These are phyloP conservation scores for Masnerella sp. DNA, from an alignment of 2,888 invertebrate genomes.

Conservation along the genomic window DNA sequence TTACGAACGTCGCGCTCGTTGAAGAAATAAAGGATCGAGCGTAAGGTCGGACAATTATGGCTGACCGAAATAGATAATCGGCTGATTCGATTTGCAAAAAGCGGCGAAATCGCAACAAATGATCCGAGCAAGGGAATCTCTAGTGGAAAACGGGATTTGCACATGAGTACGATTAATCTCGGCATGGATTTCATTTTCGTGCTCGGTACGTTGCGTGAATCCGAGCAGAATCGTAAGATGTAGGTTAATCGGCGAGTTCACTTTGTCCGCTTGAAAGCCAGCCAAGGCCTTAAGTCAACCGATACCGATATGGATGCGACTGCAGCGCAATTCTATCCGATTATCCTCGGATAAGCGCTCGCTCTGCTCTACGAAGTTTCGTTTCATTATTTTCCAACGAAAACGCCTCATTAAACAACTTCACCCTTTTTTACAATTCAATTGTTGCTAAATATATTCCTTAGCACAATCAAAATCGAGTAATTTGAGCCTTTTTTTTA, in stretches of 20 bases:
- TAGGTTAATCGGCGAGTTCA: conserved; percentile 51
- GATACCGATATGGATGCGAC: conserved; percentile 44
- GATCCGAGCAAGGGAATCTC: conserved; percentile 41
- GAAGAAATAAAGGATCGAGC: too few relatives aligned
- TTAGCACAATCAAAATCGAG: too few relatives aligned
- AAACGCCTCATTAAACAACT: conserved; percentile 57
- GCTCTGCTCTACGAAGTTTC: conserved; percentile 29
- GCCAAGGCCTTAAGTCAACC: conserved; percentile 56
- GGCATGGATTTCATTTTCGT: conserved; percentile 46
- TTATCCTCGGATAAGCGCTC: conserved; percentile 45
- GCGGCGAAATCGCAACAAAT: conserved; percentile 35
- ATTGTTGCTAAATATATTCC: too few relatives aligned
- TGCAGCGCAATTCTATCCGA: conserved; percentile 50
- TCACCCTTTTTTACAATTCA: too few relatives aligned
- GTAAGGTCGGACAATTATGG: too few relatives aligned
- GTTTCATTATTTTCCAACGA: conserved; percentile 58
- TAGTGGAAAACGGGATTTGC: conserved; percentile 45
- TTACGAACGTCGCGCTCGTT: too few relatives aligned
- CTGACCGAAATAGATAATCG: conserved; percentile 23
- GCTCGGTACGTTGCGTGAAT: conserved; percentile 39
- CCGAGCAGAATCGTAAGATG: conserved; percentile 39
- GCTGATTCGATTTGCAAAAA: conserved; percentile 29
- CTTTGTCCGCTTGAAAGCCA: conserved; percentile 53
- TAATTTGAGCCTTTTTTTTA: too few relatives aligned
- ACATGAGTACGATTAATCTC: conserved; percentile 41